Evolutionary conservation across 2,113 vertebrate genomes (phyloP).

Genomic region (Telmatochromis sp.): DNA sequence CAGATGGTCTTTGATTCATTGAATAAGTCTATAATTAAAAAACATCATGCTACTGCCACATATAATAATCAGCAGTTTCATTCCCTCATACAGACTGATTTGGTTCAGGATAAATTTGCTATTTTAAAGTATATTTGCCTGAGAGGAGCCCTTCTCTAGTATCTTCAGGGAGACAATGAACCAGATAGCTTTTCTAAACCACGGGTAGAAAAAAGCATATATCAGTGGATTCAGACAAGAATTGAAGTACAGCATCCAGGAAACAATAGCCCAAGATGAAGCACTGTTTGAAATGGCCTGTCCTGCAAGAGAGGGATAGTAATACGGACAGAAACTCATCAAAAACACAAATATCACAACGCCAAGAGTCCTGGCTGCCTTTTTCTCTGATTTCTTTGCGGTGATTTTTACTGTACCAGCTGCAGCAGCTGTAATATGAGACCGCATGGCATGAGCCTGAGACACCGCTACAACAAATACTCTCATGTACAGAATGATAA

Average conservation of each 20-base stretch:
- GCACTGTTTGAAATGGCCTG: background rate
- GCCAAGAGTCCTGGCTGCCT: slow-evolving; percentile 52
- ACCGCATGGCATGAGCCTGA: slow-evolving; percentile 43
- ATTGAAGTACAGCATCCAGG: slow-evolving; percentile 26
- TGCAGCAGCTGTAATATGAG: background rate
- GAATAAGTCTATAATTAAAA: background rate
- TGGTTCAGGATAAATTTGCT: background rate
- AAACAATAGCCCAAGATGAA: background rate
- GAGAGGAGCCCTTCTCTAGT: background rate
- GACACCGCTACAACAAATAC: slow-evolving; percentile 47
- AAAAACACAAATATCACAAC: slow-evolving; percentile 43
- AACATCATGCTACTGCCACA: background rate
- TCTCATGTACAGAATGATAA: slow-evolving; percentile 26
- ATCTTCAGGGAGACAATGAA: slow-evolving; percentile 48
- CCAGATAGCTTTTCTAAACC: slow-evolving; percentile 53
- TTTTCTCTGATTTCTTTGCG: slow-evolving; percentile 33
- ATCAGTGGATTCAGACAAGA: slow-evolving; percentile 55
- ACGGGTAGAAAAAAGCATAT: slow-evolving; percentile 57
- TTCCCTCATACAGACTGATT: background rate
- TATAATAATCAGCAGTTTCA: background rate
- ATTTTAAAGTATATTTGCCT: background rate
- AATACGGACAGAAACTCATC: slow-evolving; percentile 34
- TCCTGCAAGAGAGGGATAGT: slow-evolving; percentile 12
- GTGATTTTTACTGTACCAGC: background rate
- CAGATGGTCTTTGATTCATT: background rate